Percentiles rank a stretch among this genome's conserved stretches.
phyloP scores from a whole-genome alignment of 2,113 vertebrate species.

The Orycteropus afer region DNA sequence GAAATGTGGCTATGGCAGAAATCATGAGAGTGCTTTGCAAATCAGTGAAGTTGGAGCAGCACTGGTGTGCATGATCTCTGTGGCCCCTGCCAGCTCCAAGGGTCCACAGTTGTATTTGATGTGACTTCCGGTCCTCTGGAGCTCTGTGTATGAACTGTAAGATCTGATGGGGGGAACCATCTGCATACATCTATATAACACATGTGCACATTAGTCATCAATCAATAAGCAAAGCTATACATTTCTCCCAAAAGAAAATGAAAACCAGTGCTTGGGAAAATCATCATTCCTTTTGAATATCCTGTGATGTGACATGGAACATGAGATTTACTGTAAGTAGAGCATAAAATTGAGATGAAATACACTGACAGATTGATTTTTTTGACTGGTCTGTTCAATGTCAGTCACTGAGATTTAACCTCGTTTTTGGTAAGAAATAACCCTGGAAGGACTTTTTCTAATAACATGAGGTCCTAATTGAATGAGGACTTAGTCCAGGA shows the following conservation, averaged over 20 bases:
- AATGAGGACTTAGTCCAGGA: background rate
- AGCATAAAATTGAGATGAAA: slow-evolving; percentile 61
- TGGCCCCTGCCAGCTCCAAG: background rate
- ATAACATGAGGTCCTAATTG: background rate
- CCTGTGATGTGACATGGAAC: background rate
- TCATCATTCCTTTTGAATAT: slow-evolving; percentile 29
- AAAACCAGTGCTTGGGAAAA: background rate
- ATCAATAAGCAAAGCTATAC: background rate
- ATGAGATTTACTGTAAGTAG: slow-evolving; percentile 42
- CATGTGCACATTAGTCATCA: background rate
- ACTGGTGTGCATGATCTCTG: background rate
- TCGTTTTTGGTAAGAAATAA: slow-evolving; percentile 31
- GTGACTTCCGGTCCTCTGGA: background rate
- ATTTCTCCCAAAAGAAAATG: slow-evolving; percentile 52
- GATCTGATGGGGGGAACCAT: background rate
- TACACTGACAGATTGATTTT: slow-evolving; percentile 35
- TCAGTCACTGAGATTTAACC: slow-evolving; percentile 15
- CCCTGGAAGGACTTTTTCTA: background rate
- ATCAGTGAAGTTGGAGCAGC: background rate
- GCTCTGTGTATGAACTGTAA: background rate
- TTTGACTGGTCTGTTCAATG: background rate
- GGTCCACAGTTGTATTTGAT: background rate
- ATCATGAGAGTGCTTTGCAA: background rate
- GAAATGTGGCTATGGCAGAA: background rate
- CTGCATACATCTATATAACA: background rate